Conservation (phyloP, 2,113 vertebrate genomes). For the Indicator indicator region DNA sequence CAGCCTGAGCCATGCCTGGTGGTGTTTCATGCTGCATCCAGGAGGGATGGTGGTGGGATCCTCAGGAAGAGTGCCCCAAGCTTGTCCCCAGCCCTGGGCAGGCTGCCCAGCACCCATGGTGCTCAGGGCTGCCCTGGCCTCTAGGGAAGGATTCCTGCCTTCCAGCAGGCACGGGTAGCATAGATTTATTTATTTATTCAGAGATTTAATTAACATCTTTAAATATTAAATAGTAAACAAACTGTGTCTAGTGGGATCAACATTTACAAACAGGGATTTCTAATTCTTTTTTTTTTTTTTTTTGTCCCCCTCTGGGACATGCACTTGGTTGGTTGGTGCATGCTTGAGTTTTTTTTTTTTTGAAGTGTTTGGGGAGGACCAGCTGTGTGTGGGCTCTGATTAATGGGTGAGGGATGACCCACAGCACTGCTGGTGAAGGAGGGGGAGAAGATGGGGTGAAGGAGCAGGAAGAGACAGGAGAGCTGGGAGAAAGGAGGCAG, state of each 20-base stretch:
- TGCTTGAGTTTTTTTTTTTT: neutral
- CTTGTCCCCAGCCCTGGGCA: neutral
- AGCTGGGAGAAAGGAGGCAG: neutral
- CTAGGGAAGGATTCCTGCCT: neutral
- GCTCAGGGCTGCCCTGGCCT: neutral
- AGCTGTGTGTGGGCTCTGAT: neutral
- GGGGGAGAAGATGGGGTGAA: neutral
- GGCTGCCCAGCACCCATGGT: neutral
- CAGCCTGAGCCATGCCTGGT: neutral
- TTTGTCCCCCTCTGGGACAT: neutral
- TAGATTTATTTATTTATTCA: conserved; percentile 76
- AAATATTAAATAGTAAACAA: conserved; percentile 83
- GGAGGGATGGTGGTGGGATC: neutral
- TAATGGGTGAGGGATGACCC: neutral
- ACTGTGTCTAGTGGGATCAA: conserved; percentile 64
- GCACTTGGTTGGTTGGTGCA: neutral
- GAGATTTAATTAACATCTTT: conserved; percentile 78
- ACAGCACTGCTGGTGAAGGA: neutral
- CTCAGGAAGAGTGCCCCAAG: neutral
- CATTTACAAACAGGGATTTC: conserved; percentile 65
- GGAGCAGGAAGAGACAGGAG: neutral
- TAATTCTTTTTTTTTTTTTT: neutral
- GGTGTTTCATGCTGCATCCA: neutral
- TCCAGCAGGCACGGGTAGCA: conserved; percentile 12
- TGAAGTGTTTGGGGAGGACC: neutral